A percentile compares a stretch with the other conserved stretches of the same genome.
Conservation (phyloP, 2,797 vertebrate genomes). For the Silurus lanzhouensis region DNA sequence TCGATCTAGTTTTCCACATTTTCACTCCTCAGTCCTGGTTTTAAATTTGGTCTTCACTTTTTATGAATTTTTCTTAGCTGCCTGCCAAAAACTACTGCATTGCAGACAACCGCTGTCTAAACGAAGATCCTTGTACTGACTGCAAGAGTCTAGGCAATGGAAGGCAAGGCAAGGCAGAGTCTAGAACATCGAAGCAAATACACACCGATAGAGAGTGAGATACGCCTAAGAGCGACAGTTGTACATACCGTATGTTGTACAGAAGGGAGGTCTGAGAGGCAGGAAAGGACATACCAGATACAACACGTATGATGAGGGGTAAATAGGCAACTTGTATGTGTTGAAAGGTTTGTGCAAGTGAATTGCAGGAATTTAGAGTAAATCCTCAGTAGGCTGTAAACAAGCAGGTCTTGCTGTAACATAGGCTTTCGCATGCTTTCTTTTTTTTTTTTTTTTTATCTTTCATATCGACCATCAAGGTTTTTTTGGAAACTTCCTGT, state of each 20-base stretch:
- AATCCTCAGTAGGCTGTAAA: not conserved
- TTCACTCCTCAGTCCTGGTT: not conserved
- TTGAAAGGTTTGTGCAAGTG: conserved; percentile 31
- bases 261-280: not conserved
- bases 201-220: not conserved
- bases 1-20: not conserved
- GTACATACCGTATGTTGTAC: too few relatives aligned
- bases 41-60: conserved; percentile 7
- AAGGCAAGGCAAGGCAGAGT: not conserved
- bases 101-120: not conserved
- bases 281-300: not conserved
- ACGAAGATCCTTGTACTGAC: not conserved
- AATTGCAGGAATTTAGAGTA: not conserved
- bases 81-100: not conserved
- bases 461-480: not conserved
- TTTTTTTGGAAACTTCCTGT: not conserved
- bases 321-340: conserved; percentile 35
- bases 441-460: not conserved
- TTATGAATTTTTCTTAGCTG: conserved; percentile 8
- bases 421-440: not conserved
- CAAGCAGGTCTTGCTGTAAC: not conserved
- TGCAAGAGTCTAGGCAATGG: not conserved
- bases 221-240: not conserved
- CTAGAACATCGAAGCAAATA: not conserved
- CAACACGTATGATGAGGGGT: conserved; percentile 9